Evolutionary conservation across 2,888 invertebrate genomes (phyloP).

Genomic region (Chrysomela aeneicollis): DNA sequence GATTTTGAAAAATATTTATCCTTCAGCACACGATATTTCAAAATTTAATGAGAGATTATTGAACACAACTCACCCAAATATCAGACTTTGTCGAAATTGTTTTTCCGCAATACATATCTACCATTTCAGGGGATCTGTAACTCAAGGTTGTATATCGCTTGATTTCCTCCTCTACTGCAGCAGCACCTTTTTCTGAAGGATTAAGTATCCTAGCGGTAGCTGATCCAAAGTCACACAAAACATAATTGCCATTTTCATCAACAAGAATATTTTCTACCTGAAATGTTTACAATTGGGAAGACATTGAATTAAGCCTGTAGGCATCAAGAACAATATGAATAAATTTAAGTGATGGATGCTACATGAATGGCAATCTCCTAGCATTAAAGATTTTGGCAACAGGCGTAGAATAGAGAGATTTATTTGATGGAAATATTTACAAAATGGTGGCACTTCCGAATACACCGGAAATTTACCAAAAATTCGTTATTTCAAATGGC

Average conservation of each 20-base stretch:
- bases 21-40: too few species aligned
- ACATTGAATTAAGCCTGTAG: not conserved
- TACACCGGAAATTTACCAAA: too few species aligned
- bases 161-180: constrained; percentile 83
- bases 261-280: constrained; percentile 89
- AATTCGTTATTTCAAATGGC: too few species aligned
- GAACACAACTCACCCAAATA: constrained; percentile 78
- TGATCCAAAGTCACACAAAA: constrained; percentile 93
- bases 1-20: too few species aligned
- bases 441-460: too few species aligned
- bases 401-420: too few species aligned
- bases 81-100: constrained; percentile 86
- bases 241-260: constrained; percentile 80
- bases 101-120: constrained; percentile 86
- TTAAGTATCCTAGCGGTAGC: constrained; percentile 84
- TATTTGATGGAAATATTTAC: too few species aligned
- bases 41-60: too few species aligned
- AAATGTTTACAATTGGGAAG: constrained; percentile 35
- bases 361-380: too few species aligned
- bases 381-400: too few species aligned
- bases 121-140: constrained; percentile 93
- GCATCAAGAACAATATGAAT: not conserved
- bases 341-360: too few species aligned
- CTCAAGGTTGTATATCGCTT: constrained; percentile 89
- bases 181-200: constrained; percentile 72